Conservation (phyloP, 1,140 invertebrate species). For the Tigriopus japonicus region DNA sequence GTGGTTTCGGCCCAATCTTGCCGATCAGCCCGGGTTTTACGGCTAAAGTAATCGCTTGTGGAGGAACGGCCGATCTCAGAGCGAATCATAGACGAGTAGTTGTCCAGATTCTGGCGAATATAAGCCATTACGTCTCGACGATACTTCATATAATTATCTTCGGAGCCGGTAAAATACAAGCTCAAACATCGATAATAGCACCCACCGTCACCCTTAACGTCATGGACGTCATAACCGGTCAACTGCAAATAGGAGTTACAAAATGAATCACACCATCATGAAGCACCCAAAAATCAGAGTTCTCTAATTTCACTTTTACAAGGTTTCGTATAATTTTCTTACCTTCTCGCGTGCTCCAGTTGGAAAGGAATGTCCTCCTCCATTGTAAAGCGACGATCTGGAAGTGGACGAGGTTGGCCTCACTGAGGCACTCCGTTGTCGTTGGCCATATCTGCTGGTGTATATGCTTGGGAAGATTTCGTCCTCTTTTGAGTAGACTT, state of each 20-base stretch:
- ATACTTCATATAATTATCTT: not conserved
- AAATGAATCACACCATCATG: too few relatives aligned
- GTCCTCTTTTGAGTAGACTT: too few relatives aligned
- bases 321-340: not conserved
- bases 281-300: too few relatives aligned
- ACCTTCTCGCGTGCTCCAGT: not conserved
- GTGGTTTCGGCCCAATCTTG: slow-evolving; percentile 4
- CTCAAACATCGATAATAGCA: slow-evolving; percentile 6
- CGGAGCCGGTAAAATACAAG: not conserved
- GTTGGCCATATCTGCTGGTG: too few relatives aligned
- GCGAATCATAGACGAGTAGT: slow-evolving; percentile 1
- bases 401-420: too few relatives aligned
- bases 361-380: not conserved
- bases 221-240: not conserved
- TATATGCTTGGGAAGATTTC: too few relatives aligned
- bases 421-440: too few relatives aligned
- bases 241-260: not conserved
- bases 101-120: slow-evolving; percentile 3
- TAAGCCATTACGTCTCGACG: not conserved
- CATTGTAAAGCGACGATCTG: too few relatives aligned
- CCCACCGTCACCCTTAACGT: not conserved
- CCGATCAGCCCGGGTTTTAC: not conserved
- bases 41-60: not conserved
- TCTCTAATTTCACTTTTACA: too few relatives aligned
- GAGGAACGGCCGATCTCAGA: not conserved